Evolutionary conservation across 2,113 vertebrate species (phyloP), one percentile per base, ranked within the genome.

Genomic region (Oophaga pumilio): DNA sequence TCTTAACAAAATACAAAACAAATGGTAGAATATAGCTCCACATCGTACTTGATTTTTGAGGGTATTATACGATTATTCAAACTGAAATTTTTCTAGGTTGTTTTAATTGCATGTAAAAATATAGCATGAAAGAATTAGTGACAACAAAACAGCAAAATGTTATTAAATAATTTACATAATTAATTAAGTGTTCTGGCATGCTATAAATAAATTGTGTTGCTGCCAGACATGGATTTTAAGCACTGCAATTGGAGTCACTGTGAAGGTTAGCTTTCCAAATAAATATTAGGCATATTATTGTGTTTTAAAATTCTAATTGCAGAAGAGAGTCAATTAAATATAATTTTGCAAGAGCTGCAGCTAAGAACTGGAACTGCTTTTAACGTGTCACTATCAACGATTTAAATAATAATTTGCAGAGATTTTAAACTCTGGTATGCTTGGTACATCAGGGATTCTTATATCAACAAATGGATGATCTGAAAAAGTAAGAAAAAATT

Each of bases 81-180:
- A 62, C 24, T 78, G 28, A 66, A 64, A 78, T 24, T 26, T 8
- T 60, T 85, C 52, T 17, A 66, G 57, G 74, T 50, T 68, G 28
- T 43, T 50, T 18, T 50, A 56, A 20, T 66, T 20, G 17, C 18
- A 43, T 56, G 49, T n/a, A 56, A 68, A 77, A n/a, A 49, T 43
- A 20, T 26, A 68, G 49, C 24, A 66, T 56, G 62, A 69, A 56
- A 28, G 50, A 86, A 66, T 52, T 79, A 68, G 62, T 79, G 26
- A 86, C 53, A 64, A 78, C 76, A 50, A 79, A 79, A 69, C 68
- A 24, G 49, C 85, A 86, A 68, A 86, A 79, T 77, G 62, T 86
- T 79, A 79, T 79, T 86, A 68, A 86, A 79, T 43, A 69, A 86
- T 86, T 86, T 86, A 77, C 74, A 86, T 86, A 79, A 86, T 86